Conservation (phyloP, 1,140 invertebrate genomes). For the Lepidotrigona ventralis region DNA sequence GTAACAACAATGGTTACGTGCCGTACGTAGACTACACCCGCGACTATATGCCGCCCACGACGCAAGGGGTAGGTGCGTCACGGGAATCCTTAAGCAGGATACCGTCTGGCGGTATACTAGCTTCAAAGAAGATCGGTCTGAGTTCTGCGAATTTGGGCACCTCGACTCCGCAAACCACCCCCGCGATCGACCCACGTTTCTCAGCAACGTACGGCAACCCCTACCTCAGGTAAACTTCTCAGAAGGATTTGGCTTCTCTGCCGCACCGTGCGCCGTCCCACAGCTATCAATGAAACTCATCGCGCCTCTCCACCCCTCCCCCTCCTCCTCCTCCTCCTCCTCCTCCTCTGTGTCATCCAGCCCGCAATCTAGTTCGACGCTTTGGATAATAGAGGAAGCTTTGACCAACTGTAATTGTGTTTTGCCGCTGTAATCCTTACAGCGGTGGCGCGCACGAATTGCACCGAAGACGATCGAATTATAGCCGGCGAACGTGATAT, state of each 20-base stretch:
- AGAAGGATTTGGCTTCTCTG: background rate
- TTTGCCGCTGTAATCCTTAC: constrained; percentile 26
- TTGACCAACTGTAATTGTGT: constrained; percentile 45
- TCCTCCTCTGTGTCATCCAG: constrained; percentile 20
- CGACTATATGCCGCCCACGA: constrained; percentile 90
- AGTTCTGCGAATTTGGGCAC: constrained; percentile 81
- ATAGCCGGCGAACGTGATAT: constrained; percentile 15
- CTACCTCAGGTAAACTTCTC: constrained; percentile 84
- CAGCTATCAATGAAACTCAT: background rate
- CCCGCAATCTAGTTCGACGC: constrained; percentile 36
- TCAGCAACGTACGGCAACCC: constrained; percentile 94
- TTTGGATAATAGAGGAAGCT: constrained; percentile 31
- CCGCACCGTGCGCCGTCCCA: background rate
- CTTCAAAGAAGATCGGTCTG: constrained; percentile 82
- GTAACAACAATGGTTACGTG: constrained; percentile 93
- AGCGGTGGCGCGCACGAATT: constrained; percentile 12
- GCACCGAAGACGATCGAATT: constrained; percentile 29
- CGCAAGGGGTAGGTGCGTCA: constrained; percentile 79
- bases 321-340: background rate
- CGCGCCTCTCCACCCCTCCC: background rate
- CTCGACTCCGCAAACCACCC: constrained; percentile 79
- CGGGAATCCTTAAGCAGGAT: constrained; percentile 81
- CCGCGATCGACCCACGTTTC: constrained; percentile 90
- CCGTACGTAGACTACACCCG: constrained; percentile 92
- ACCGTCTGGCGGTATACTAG: constrained; percentile 78